Conservation (phyloP, 2,888 invertebrate species). For the Drosophila rubida region DNA sequence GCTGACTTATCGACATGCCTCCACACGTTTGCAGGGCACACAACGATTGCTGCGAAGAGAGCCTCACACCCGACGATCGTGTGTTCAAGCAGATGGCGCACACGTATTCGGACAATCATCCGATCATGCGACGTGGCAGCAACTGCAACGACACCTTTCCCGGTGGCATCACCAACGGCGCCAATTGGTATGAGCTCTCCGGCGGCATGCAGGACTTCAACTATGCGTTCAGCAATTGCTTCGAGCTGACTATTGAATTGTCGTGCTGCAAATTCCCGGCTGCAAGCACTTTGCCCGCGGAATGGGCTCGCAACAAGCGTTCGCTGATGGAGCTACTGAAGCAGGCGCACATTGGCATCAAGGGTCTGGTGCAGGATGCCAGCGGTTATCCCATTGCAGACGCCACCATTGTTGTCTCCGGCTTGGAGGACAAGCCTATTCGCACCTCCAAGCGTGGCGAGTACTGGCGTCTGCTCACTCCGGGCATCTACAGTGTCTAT, state of each 20-base stretch:
- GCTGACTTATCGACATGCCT: background rate
- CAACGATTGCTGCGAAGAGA: constrained; percentile 89
- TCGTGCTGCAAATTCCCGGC: constrained; percentile 97
- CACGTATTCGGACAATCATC: constrained; percentile 90
- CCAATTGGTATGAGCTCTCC: constrained; percentile 94
- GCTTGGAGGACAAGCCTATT: constrained; percentile 91
- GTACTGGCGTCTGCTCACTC: constrained; percentile 96
- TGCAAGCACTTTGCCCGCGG: constrained; percentile 88
- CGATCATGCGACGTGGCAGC: constrained; percentile 90
- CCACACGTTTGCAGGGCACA: constrained; percentile 82
- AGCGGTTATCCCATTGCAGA: constrained; percentile 86
- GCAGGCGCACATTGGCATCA: constrained; percentile 90
- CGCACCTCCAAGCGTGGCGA: constrained; percentile 93
- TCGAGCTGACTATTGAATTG: constrained; percentile 98
- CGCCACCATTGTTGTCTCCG: constrained; percentile 91
- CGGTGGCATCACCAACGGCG: constrained; percentile 95
- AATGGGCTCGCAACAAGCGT: constrained; percentile 95
- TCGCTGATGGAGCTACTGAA: constrained; percentile 94
- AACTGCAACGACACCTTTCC: constrained; percentile 91
- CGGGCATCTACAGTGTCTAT: constrained; percentile 92
- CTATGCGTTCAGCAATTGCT: constrained; percentile 97
- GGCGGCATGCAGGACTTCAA: constrained; percentile 99
- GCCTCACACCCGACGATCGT: constrained; percentile 92
- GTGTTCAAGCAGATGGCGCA: constrained; percentile 92
- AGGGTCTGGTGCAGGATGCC: constrained; percentile 84